These are phyloP conservation scores for Ptychobarbus kaznakovi DNA, from an alignment of 2,797 vertebrate species.

Conservation along the genomic window DNA sequence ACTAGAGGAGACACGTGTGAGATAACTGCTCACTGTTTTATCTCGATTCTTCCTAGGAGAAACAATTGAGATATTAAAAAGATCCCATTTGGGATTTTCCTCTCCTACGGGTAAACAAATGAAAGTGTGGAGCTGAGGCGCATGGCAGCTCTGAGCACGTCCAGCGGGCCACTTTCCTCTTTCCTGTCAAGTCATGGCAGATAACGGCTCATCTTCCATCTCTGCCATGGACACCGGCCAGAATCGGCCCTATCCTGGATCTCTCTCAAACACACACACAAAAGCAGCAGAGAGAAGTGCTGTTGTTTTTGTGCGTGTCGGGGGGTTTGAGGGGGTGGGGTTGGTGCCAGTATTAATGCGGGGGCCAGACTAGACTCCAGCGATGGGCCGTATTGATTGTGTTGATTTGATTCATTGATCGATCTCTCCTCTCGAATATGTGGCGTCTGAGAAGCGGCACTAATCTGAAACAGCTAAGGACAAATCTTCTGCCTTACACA, in stretches of 20 bases:
- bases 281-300: conserved; percentile 32
- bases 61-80: conserved; percentile 36
- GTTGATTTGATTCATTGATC: conserved; percentile 99
- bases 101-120: conserved; percentile 12
- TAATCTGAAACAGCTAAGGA: conserved; percentile 93
- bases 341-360: conserved; percentile 91
- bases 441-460: conserved; percentile 90
- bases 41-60: background rate
- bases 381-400: conserved; percentile 96
- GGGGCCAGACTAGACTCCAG: conserved; percentile 94
- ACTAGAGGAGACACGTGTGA: background rate
- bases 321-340: conserved; percentile 47
- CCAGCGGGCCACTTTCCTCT: conserved; percentile 71
- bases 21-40: background rate
- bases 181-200: conserved; percentile 62
- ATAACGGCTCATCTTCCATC: conserved; percentile 73
- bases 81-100: conserved; percentile 35
- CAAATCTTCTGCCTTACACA: conserved; percentile 86
- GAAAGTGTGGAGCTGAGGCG: background rate
- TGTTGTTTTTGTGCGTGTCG: conserved; percentile 41
- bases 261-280: conserved; percentile 33
- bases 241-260: conserved; percentile 47
- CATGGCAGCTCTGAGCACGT: conserved; percentile 41
- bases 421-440: conserved; percentile 87
- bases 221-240: conserved; percentile 69